Conservation (phyloP, 2,888 invertebrate species). For the Torymus texanus region DNA sequence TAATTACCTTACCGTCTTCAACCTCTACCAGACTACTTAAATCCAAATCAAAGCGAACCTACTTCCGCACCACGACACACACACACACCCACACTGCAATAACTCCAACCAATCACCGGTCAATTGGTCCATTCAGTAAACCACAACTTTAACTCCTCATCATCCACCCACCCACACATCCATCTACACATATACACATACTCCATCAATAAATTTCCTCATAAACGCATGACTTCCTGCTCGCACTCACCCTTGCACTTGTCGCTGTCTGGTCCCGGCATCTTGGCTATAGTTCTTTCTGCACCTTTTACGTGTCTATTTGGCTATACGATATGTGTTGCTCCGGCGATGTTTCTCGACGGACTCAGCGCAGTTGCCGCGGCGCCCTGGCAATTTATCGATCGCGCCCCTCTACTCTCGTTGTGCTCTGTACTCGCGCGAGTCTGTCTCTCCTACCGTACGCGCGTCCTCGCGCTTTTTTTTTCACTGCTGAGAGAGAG, state of each 20-base stretch:
- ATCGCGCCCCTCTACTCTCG: conserved; percentile 54
- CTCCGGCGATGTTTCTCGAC: conserved; percentile 57
- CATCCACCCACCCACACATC: too few species aligned
- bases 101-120: too few species aligned
- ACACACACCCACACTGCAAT: too few species aligned
- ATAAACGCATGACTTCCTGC: neutral
- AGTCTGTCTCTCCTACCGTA: neutral
- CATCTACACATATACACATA: too few species aligned
- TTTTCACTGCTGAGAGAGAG: too few species aligned
- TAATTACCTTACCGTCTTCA: too few species aligned
- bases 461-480: neutral
- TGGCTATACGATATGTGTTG: conserved; percentile 25
- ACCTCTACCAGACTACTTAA: too few species aligned
- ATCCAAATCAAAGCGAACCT: too few species aligned
- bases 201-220: too few species aligned
- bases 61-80: too few species aligned
- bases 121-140: too few species aligned
- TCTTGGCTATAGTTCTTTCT: conserved; percentile 58
- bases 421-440: neutral
- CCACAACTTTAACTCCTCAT: too few species aligned
- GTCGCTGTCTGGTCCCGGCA: conserved; percentile 71
- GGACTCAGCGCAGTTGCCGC: conserved; percentile 59
- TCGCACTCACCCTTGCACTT: conserved; percentile 70
- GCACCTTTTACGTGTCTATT: neutral
- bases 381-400: conserved; percentile 69